These are phyloP conservation scores for Dinocampus coccinellae DNA, from an alignment of 2,888 invertebrate species.

Conservation along the genomic window DNA sequence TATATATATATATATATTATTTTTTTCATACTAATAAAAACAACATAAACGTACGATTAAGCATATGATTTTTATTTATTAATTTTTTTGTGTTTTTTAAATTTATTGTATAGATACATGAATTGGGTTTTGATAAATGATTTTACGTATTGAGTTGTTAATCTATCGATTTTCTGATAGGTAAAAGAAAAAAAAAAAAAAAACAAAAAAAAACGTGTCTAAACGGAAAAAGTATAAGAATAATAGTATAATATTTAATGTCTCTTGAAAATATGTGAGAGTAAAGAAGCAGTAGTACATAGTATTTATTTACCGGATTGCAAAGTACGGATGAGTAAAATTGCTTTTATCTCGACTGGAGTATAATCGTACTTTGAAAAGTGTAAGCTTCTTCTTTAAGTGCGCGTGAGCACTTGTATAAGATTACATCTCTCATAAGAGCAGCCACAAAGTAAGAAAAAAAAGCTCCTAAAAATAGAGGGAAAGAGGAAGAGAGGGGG, in stretches of 20 bases:
- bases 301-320: conserved; percentile 6
- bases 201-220: no score
- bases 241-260: background rate
- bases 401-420: conserved; percentile 5
- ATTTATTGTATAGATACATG: no score
- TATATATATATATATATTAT: no score
- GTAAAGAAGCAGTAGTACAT: background rate
- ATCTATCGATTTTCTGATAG: background rate
- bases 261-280: background rate
- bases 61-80: no score
- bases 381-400: conserved; percentile 23
- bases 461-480: no score
- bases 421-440: conserved; percentile 23
- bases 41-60: no score
- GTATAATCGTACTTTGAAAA: conserved; percentile 21
- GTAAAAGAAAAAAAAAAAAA: background rate
- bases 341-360: background rate
- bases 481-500: no score
- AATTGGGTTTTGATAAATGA: background rate
- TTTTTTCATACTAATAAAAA: no score
- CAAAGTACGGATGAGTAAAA: conserved; percentile 12
- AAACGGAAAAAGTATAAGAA: background rate
- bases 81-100: no score
- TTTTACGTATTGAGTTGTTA: background rate
- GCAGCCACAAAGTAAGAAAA: background rate